A percentile compares a stretch with the other conserved stretches of the same genome.
phyloP scores from a whole-genome alignment of 2,888 invertebrate genomes.

The Drosophila neoperkinsi region DNA sequence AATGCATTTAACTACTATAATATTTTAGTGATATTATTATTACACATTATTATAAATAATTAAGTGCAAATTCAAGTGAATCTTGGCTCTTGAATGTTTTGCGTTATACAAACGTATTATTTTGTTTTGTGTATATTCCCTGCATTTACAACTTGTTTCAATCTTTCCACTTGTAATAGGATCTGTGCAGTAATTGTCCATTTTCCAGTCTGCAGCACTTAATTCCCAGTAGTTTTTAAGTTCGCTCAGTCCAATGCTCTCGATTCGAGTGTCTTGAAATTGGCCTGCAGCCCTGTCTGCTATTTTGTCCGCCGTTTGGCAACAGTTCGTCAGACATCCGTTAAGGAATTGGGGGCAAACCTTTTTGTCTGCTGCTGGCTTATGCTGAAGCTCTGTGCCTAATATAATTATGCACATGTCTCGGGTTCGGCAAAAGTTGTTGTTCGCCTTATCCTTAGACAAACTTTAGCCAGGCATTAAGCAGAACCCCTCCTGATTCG shows the following conservation, averaged over 20 bases:
- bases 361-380: constrained; percentile 37
- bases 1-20: neutral
- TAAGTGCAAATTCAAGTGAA: neutral
- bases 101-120: neutral
- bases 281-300: constrained; percentile 61
- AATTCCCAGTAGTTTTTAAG: constrained; percentile 38
- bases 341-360: constrained; percentile 16
- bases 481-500: constrained; percentile 60
- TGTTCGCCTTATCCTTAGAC: constrained; percentile 56
- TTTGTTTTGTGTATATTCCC: neutral
- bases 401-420: constrained; percentile 75
- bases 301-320: constrained; percentile 49
- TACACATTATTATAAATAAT: neutral
- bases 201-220: constrained; percentile 71
- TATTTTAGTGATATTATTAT: neutral
- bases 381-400: constrained; percentile 29
- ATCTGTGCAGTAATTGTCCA: constrained; percentile 55
- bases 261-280: constrained; percentile 24
- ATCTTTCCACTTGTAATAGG: constrained; percentile 34
- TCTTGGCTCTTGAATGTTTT: neutral
- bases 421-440: constrained; percentile 47
- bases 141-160: neutral
- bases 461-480: constrained; percentile 68
- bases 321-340: constrained; percentile 49
- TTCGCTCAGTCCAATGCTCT: constrained; percentile 6